Evolutionary conservation across 2,797 vertebrate genomes (phyloP).

Genomic region (Tragelaphus oryx): DNA sequence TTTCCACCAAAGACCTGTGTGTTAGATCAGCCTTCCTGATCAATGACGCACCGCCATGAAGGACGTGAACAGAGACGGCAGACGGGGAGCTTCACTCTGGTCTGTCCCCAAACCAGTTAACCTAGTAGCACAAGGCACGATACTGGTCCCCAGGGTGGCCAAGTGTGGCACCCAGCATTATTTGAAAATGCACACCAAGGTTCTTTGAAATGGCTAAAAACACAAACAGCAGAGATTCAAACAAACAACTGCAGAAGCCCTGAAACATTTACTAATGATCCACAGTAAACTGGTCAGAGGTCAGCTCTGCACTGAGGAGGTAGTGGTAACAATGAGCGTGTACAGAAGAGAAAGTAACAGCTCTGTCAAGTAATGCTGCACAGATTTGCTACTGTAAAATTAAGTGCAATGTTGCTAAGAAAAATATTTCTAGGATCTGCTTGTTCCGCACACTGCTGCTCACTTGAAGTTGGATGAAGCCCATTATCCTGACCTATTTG

Average conservation of each 20-base stretch:
- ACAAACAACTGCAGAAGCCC: neutral
- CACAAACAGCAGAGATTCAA: neutral
- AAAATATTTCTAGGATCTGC: conserved; percentile 56
- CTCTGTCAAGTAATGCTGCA: neutral
- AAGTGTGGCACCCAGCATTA: neutral
- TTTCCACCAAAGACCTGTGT: neutral
- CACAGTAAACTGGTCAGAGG: neutral
- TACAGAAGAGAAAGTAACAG: neutral
- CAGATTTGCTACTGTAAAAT: conserved; percentile 43
- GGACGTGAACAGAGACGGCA: neutral
- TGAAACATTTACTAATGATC: neutral
- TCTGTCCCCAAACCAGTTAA: neutral
- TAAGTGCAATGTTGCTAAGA: conserved; percentile 60
- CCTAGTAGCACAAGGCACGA: neutral
- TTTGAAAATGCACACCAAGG: neutral
- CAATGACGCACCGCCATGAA: neutral
- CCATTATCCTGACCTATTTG: conserved; percentile 65
- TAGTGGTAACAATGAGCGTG: neutral
- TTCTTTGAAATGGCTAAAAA: neutral
- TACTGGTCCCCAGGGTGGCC: neutral
- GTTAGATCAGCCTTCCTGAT: neutral
- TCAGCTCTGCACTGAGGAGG: neutral
- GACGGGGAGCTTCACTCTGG: neutral
- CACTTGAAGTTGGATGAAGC: conserved; percentile 56
- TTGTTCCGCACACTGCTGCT: conserved; percentile 58